These are phyloP conservation scores for Tetrapedia diversipes DNA, from an alignment of 2,888 invertebrate species.

Conservation along the genomic window DNA sequence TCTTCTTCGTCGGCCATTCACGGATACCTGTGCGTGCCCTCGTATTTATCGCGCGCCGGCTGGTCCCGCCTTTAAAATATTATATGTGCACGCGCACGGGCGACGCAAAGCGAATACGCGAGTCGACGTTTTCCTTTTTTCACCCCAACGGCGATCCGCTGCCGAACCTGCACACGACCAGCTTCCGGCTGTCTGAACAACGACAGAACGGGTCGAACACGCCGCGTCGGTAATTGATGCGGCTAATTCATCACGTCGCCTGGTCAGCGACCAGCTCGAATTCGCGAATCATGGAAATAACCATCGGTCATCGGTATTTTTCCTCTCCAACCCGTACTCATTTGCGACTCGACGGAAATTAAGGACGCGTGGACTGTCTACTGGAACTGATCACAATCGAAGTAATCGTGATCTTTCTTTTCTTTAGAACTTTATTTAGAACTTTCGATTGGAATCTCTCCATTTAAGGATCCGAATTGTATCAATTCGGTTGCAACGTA, in stretches of 20 bases:
- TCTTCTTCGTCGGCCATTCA: conserved; percentile 59
- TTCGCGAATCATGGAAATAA: conserved; percentile 16
- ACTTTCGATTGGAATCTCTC: too few relatives aligned
- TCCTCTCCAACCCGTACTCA: neutral
- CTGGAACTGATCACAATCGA: neutral
- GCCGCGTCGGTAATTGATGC: conserved; percentile 45
- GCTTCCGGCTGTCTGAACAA: conserved; percentile 34
- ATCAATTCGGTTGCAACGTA: too few relatives aligned
- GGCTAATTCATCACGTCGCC: conserved; percentile 53
- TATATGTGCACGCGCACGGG: neutral
- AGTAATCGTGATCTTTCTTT: neutral
- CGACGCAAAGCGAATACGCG: conserved; percentile 54
- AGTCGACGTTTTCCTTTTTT: neutral
- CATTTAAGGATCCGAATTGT: too few relatives aligned
- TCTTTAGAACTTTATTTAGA: too few relatives aligned
- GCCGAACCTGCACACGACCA: conserved; percentile 25
- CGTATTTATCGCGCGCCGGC: conserved; percentile 57
- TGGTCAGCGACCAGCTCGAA: neutral
- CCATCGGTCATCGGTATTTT: conserved; percentile 1
- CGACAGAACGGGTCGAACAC: conserved; percentile 35
- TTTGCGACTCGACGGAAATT: neutral
- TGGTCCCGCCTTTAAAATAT: conserved; percentile 53
- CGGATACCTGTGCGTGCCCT: conserved; percentile 49
- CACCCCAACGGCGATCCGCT: conserved; percentile 22
- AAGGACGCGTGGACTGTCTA: neutral